Base-by-base conservation (phyloP, 2,113 vertebrate genomes). In the Struthio camelus region DNA sequence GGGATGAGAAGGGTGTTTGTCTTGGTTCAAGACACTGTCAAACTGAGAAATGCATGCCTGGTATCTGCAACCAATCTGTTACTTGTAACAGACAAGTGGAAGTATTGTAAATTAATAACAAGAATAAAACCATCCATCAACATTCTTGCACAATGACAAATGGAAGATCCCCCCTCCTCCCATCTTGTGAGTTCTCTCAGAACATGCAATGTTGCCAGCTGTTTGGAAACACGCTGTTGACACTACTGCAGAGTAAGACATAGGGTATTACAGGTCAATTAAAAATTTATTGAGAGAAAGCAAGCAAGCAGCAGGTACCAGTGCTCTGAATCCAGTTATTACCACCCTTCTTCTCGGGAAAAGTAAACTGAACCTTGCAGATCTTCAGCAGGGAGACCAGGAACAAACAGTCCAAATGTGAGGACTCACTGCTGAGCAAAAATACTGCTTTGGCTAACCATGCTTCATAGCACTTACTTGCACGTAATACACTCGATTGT, bases 171-270 rank as follows among this genome's bases (percentile, higher is more conserved):
- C 54, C 71, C 59, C 75, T 61, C 50, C 58, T 77, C 67, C 79
- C n/a, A 7, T 77, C 13, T 54, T 13, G 22, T 18, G 72, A 72
- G 82, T 22, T 85, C 83, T 71, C 72, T 58, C 44, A 11, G 62
- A 93, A 71, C 2, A 2, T 66, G 61, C 54, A 76, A 77, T 56
- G 77, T 36, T 89, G 85, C 62, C 54, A 65, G 64, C 30, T 87
- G 85, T 85, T 87, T 83, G 85, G 79, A 66, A 93, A 93, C 36
- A 70, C 82, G 34, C 85, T 94, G 93, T 46, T 90, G 76, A 94
- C 89, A 95, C 65, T 34, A n/a, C 64, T 64, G 80, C 6, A 0
- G 62, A 28, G 66, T 38, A 71, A 54, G 66, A 89, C 2, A 53
- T 3, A 64, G 34, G 27, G n/a, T 28, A 81, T 59, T 32, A 56